Evolutionary conservation across 2,888 invertebrate genomes (phyloP).

Genomic region (Phortica okadai): DNA sequence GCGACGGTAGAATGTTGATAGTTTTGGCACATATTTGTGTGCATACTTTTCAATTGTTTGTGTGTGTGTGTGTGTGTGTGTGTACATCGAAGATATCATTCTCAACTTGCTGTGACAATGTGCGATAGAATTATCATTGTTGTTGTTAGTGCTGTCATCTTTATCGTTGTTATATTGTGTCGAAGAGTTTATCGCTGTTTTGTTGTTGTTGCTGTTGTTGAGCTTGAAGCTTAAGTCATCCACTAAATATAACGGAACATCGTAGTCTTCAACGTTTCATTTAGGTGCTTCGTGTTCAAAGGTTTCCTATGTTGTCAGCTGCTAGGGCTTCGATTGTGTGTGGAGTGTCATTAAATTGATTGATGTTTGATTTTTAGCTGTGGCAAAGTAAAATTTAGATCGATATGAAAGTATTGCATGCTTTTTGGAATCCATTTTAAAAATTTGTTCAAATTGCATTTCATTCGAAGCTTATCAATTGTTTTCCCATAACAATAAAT

Average conservation of each 20-base stretch:
- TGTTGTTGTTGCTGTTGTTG: neutral
- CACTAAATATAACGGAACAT: conserved; percentile 58
- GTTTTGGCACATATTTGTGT: neutral
- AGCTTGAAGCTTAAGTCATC: conserved; percentile 47
- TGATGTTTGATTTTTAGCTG: conserved; percentile 62
- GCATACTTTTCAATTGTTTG: conserved; percentile 21
- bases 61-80: conserved; percentile 31
- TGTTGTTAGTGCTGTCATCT: neutral
- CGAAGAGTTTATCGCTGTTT: neutral
- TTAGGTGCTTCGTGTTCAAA: conserved; percentile 44
- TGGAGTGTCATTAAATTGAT: conserved; percentile 66
- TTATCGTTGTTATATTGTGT: neutral
- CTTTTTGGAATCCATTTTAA: neutral
- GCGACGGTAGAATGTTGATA: conserved; percentile 2
- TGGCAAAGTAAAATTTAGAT: neutral
- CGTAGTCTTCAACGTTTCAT: conserved; percentile 57
- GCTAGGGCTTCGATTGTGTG: conserved; percentile 9
- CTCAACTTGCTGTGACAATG: conserved; percentile 66
- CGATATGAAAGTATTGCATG: neutral
- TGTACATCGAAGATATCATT: conserved; percentile 59
- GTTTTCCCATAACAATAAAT: neutral
- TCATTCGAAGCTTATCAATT: neutral
- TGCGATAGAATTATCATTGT: conserved; percentile 46
- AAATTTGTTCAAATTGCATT: conserved; percentile 3
- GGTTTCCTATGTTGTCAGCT: conserved; percentile 50